These are phyloP conservation scores for Sinotaia quadrata DNA, from an alignment of 2,888 invertebrate species.

Conservation along the genomic window DNA sequence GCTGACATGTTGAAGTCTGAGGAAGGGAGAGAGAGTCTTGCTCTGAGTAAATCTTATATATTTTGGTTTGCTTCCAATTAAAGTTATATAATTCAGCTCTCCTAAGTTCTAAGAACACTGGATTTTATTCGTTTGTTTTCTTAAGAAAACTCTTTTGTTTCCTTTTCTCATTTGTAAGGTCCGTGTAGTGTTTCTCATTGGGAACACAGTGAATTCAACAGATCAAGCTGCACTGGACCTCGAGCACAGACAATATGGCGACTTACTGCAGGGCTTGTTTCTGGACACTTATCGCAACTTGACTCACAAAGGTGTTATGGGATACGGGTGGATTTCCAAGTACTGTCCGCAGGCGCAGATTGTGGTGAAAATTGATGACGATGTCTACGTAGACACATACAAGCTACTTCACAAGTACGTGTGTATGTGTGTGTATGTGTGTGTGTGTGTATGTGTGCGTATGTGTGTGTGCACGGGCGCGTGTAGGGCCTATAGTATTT, in stretches of 20 bases:
- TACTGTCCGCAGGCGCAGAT: constrained; percentile 26
- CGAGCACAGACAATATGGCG: constrained; percentile 51
- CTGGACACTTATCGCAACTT: constrained; percentile 57
- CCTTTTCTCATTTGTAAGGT: constrained; percentile 29
- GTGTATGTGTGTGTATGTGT: too few relatives aligned
- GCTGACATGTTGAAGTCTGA: too few relatives aligned
- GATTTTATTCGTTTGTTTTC: too few relatives aligned
- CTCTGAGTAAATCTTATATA: too few relatives aligned
- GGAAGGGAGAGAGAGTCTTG: too few relatives aligned
- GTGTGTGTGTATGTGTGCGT: too few relatives aligned
- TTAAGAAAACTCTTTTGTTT: too few relatives aligned
- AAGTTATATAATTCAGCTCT: too few relatives aligned
- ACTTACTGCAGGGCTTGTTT: constrained; percentile 61
- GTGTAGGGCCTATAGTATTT: too few relatives aligned
- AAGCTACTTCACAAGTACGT: constrained; percentile 30
- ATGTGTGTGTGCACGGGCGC: too few relatives aligned
- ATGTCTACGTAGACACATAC: constrained; percentile 33
- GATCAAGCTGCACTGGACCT: constrained; percentile 53
- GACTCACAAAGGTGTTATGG: constrained; percentile 62
- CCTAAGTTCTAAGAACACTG: too few relatives aligned
- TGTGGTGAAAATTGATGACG: constrained; percentile 35
- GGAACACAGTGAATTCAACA: constrained; percentile 14
- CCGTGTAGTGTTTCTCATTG: constrained; percentile 32
- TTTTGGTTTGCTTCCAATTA: too few relatives aligned
- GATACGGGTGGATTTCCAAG: constrained; percentile 37